A percentile compares a stretch with the other conserved stretches of the same genome.
These are phyloP conservation scores for Aldrovandia affinis DNA, from an alignment of 2,797 vertebrate species.

Conservation along the genomic window DNA sequence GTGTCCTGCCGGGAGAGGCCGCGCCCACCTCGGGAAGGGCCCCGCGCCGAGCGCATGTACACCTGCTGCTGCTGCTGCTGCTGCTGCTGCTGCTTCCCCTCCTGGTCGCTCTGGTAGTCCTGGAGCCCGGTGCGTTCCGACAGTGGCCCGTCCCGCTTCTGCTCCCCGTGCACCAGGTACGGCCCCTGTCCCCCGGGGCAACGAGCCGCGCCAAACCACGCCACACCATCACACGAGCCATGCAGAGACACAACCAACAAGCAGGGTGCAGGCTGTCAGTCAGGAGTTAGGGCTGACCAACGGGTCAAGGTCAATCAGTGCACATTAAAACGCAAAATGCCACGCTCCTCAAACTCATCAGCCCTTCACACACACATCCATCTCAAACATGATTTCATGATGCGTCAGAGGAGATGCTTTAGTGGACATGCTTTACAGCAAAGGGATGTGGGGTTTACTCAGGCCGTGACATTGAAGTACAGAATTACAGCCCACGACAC, in stretches of 20 bases:
- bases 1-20: conserved; percentile 91
- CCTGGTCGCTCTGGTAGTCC: conserved; percentile 78
- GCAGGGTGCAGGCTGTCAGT: conserved; percentile 53
- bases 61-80: conserved; percentile 71
- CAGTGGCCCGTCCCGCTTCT: conserved; percentile 77
- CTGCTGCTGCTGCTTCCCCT: conserved; percentile 69
- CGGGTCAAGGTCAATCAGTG: conserved; percentile 46
- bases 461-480: background rate
- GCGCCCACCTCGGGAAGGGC: conserved; percentile 71
- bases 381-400: background rate
- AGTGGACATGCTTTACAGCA: too few species aligned
- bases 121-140: conserved; percentile 79
- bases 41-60: conserved; percentile 72
- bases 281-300: conserved; percentile 53
- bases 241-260: conserved; percentile 58
- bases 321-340: background rate
- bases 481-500: background rate
- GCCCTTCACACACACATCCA: background rate
- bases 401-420: background rate
- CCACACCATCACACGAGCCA: conserved; percentile 61
- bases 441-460: background rate
- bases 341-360: background rate
- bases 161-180: conserved; percentile 87
- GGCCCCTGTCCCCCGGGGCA: conserved; percentile 79
- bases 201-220: conserved; percentile 61